Base-by-base conservation (phyloP, 2,797 vertebrate genomes). In the Sebastes alutus region DNA sequence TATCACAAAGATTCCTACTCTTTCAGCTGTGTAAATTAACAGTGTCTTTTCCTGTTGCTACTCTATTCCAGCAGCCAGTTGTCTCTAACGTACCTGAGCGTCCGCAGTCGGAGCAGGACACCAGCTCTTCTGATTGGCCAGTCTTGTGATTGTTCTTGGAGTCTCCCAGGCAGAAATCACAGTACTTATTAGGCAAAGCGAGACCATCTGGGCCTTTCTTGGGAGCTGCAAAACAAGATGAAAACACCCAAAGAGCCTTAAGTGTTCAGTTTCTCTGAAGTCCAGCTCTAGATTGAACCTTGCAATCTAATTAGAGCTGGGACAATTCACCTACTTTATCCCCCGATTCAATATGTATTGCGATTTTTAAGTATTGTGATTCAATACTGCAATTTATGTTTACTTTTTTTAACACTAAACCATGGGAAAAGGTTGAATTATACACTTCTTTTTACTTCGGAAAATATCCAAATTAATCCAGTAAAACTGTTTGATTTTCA, bases 81-180 rank as follows among this genome's bases (percentile, higher is more conserved):
- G n/a, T 18, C 20, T 8, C 5, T 3, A 20, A 73, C 32, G 7
- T 93, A 98, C 98, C 98, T 79, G 98, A 99, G 84, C 97, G 97
- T 25, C 98, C 98, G 2, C 98, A 99, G 93, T 99, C 98, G 0
- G 98, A 99, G 90, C 98, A 99, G n/a, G 98, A 99, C 81, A 98
- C 97, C 86, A 99, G 92, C 91, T 97, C 98, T 75, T 99, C 98
- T 0, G 98, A 96, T 25, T 98, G 97, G 16, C 97, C 97, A 0
- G 98, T 99, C 92, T 99, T 99, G 94, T 97, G 98, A 88, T 99
- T 99, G 91, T 97, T 96, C 89, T 96, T 97, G 52, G 98, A 98
- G 90, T 98, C 98, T 8, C 98, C 98, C 91, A 99, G 91, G 80
- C 98, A 99, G 94, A 99, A 99, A 89, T 99, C 98, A 16, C 98